Evolutionary conservation across 2,797 vertebrate genomes (phyloP), one percentile per base, ranked within the genome.

Genomic region (Scyliorhinus canicula): DNA sequence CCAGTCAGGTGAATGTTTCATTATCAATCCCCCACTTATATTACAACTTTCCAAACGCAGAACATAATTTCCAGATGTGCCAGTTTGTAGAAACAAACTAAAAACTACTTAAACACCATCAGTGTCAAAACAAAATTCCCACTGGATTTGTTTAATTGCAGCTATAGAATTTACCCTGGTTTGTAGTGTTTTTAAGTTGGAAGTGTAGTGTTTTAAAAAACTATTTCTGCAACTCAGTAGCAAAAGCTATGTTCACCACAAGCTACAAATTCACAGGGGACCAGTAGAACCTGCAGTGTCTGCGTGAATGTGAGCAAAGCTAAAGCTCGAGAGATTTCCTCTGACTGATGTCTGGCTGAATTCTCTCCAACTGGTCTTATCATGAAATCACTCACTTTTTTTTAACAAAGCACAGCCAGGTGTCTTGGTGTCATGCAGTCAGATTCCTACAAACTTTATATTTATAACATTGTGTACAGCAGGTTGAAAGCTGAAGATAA

Each of bases 281-380:
- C 11, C 67, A 19, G 93, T 71, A 35, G 74, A 50, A 94, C 31
- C 31, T 94, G 93, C 67, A 74, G 65, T 74, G 67, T 94, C 14
- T 50, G 93, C 93, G 71, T 31, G 47, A 94, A 52, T 74, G 47
- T 74, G 50, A 94, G 47, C 67, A 69, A 94, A 50, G 50, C 31
- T 21, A 94, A 71, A 74, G 47, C 93, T 94, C 93, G 2, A n/a
- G 93, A 71, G 93, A 94, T 91, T 91, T 91, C 47, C 14, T 74
- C 65, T 94, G 93, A 94, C 93, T 94, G 67, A 94, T 94, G 67
- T 94, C 67, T 94, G 47, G 47, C 28, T 94, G 67, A 94, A 94
- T 94, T 94, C 65, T 71, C 67, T 94, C 67, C 67, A n/a, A 16
- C 31, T 71, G 67, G 44, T 94, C 47, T 52, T 69, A 71, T 69